Evolutionary conservation across 2,888 invertebrate species (phyloP), one percentile per base, ranked within the genome.

Genomic region (Auanema sp.): DNA sequence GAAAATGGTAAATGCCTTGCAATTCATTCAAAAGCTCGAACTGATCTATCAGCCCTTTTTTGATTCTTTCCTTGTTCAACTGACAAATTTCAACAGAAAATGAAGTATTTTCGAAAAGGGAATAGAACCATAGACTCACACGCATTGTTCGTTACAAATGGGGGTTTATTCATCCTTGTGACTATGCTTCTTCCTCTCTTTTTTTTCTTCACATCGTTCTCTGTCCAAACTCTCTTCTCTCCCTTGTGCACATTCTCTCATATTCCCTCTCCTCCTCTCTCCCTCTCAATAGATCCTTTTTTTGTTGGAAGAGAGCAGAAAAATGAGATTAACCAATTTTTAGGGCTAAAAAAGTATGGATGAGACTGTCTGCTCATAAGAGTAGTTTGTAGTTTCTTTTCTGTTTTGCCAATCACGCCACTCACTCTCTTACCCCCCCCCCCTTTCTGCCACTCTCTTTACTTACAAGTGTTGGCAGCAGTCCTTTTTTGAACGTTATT

Each of bases 381-480:
- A 18, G 16, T 5, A 18, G 21, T n/a, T n/a, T n/a, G n/a, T 16
- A 47, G 16, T 47, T 47, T 47, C 47, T 47, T 2, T 44, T 55
- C 65, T 11, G 69, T 65, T 43, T 69, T 64, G 47, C 33, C 33
- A 33, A 33, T 33, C 33, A 33, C 33, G 8, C 33, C 33, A 33
- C 8, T 69, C n/a, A n/a, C n/a, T n/a, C n/a, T n/a, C n/a, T 52
- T 52, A 3, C 8, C 6, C 47, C 8, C 47, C 6, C 6, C 16
- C 3, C 8, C 21, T 3, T 18, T 6, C 6, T 47, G 4, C 6
- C 4, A 5, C 6, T 33, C 33, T 5, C 8, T 33, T 33, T 33
- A 3, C 68, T 58, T 3, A n/a, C n/a, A n/a, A n/a, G n/a, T n/a
- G n/a, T n/a, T n/a, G n/a, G n/a, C n/a, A n/a, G n/a, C n/a, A n/a